Percentiles rank a stretch among this genome's conserved stretches.
phyloP scores from a whole-genome alignment of 2,888 invertebrate species.

The Diplolepis rosae region DNA sequence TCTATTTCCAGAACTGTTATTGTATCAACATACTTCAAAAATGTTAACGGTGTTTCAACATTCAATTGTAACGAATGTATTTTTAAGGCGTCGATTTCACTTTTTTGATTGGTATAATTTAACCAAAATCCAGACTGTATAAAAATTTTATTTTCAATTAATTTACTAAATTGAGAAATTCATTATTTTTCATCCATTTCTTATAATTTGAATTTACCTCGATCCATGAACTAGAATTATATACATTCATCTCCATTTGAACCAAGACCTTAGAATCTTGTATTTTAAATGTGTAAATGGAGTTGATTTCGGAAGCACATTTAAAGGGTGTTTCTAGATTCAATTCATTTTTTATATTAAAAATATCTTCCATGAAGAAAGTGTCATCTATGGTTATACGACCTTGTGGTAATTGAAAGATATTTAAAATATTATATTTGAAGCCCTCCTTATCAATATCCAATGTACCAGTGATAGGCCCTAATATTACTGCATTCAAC shows the following conservation, averaged over 20 bases:
- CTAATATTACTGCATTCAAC: slow-evolving; percentile 58
- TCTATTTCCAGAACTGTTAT: slow-evolving; percentile 73
- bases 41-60: slow-evolving; percentile 76
- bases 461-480: slow-evolving; percentile 57
- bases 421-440: slow-evolving; percentile 61
- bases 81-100: slow-evolving; percentile 67
- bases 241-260: slow-evolving; percentile 74
- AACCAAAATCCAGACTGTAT: slow-evolving; percentile 73
- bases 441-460: slow-evolving; percentile 68
- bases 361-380: slow-evolving; percentile 75
- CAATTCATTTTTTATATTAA: slow-evolving; percentile 77
- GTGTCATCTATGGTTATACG: slow-evolving; percentile 77
- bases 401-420: slow-evolving; percentile 76
- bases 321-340: slow-evolving; percentile 77
- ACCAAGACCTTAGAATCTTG: slow-evolving; percentile 73
- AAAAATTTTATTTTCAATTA: slow-evolving; percentile 21
- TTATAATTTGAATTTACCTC: slow-evolving; percentile 70
- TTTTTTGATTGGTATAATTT: slow-evolving; percentile 75
- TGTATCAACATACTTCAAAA: slow-evolving; percentile 74
- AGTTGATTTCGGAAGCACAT: slow-evolving; percentile 74
- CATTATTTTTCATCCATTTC: too few relatives aligned
- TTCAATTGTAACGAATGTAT: slow-evolving; percentile 75
- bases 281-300: slow-evolving; percentile 74
- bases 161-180: neutral
- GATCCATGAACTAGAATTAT: slow-evolving; percentile 72